These are phyloP conservation scores for Lepus americanus DNA, from an alignment of 2,113 vertebrate genomes.

Conservation along the genomic window DNA sequence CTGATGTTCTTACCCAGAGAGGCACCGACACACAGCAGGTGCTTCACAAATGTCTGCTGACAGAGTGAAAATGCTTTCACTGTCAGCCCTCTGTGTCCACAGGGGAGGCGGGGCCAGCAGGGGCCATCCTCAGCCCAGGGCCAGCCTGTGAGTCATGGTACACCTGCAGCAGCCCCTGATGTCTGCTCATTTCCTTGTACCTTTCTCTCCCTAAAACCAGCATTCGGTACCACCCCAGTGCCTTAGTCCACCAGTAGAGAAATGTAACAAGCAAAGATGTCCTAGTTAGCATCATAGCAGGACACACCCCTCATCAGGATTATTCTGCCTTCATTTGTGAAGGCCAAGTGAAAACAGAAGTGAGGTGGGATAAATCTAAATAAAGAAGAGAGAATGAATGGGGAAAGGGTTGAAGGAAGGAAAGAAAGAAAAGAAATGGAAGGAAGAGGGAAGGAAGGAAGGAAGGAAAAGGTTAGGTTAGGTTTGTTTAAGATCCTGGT, in stretches of 20 bases:
- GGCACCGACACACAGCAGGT: background rate
- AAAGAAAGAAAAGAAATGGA: background rate
- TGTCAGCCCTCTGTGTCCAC: too few relatives aligned
- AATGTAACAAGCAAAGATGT: background rate
- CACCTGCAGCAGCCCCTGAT: background rate
- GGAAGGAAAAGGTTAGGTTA: too few relatives aligned
- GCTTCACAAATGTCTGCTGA: background rate
- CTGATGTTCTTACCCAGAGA: background rate
- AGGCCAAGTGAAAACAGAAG: background rate
- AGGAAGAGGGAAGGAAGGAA: too few relatives aligned
- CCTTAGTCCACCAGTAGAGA: background rate
- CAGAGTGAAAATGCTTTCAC: background rate
- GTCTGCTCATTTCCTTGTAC: background rate
- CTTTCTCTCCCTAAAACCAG: background rate
- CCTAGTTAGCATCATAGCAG: background rate
- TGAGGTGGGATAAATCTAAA: background rate
- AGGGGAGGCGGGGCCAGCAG: rapidly evolving
- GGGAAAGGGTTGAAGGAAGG: too few relatives aligned
- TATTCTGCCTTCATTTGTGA: background rate
- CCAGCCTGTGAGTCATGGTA: background rate
- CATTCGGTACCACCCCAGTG: background rate
- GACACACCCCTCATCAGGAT: background rate
- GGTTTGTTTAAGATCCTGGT: background rate
- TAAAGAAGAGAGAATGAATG: background rate
- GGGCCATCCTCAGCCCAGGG: background rate